Evolutionary conservation across 2,888 invertebrate genomes (phyloP), one percentile per base, ranked within the genome.

Genomic region (Cerastoderma edule): DNA sequence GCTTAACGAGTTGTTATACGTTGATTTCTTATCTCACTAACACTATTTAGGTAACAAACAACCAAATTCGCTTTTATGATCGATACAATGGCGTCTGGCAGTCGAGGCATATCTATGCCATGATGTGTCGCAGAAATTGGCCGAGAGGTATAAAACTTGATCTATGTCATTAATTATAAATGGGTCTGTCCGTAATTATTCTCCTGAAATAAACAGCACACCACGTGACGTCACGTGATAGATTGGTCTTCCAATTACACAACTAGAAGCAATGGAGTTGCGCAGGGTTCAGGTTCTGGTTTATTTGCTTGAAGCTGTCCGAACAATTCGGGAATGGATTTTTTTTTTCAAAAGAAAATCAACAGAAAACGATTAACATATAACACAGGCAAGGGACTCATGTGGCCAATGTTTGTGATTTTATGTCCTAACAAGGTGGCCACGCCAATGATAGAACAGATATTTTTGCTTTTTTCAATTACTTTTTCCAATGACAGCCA

Each of bases 121-220:
- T 60, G 3, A 60, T 22, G 39, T 39, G 22, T 24, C n/a, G 39
- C 24, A 24, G 39, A 60, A 60, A 60, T 39, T 60, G 60, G 60
- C 60, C 27, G 16, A n/a, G n/a, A 24, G 60, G 60, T 60, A 39
- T 60, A 33, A 39, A 60, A 60, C n/a, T n/a, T 60, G 60, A 33
- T 60, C 35, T 39, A 16, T 22, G 60, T 39, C 24, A 60, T 60
- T 39, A 60, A 60, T 39, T 60, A 60, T 60, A 19, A 22, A 60
- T 60, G 13, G n/a, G 24, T 27, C 39, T 16, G 2, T 24, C 8
- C 5, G 10, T 30, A 56, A 56, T 16, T 16, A 56, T 28, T 50
- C 50, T 22, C 50, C 10, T 2, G 4, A 2, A 3, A 13, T 56
- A 30, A 3, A 28, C 24, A 32, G 13, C 3, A 16, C 30, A 1